A percentile compares a stretch with the other conserved stretches of the same genome.
These are phyloP conservation scores for Hesperophylax magnus DNA, from an alignment of 1,140 invertebrate genomes.

Conservation along the genomic window DNA sequence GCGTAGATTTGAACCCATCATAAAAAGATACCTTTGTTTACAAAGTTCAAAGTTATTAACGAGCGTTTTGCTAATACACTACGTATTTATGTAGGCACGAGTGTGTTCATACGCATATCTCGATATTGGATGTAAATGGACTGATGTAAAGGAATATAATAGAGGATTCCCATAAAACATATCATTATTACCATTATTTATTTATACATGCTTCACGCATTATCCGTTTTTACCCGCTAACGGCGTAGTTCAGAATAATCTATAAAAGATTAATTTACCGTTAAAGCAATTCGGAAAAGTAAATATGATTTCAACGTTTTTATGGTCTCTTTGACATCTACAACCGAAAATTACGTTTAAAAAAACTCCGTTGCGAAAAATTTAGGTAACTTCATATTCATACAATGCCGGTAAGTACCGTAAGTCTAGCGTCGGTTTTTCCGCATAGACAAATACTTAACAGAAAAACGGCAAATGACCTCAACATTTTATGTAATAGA, in stretches of 20 bases:
- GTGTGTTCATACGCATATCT: neutral
- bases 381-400: slow-evolving; percentile 15
- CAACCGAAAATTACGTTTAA: neutral
- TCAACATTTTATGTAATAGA: neutral
- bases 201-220: slow-evolving; percentile 18
- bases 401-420: slow-evolving; percentile 12
- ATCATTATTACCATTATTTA: neutral
- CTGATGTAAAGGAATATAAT: neutral
- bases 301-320: slow-evolving; percentile 22
- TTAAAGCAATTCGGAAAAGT: slow-evolving; percentile 29
- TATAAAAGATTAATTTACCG: slow-evolving; percentile 24
- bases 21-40: neutral
- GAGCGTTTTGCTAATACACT: slow-evolving; percentile 5
- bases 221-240: slow-evolving; percentile 12
- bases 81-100: neutral
- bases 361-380: slow-evolving; percentile 37
- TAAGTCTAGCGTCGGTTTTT: neutral
- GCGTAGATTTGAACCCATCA: neutral
- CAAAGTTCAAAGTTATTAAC: neutral
- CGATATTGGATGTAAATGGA: too few relatives aligned
- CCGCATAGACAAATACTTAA: neutral
- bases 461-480: slow-evolving; percentile 13
- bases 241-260: slow-evolving; percentile 20
- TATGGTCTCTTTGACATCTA: neutral
- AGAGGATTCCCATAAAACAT: neutral